Base-by-base conservation (phyloP, 1,140 invertebrate genomes). In the Hydropsyche tenuis region DNA sequence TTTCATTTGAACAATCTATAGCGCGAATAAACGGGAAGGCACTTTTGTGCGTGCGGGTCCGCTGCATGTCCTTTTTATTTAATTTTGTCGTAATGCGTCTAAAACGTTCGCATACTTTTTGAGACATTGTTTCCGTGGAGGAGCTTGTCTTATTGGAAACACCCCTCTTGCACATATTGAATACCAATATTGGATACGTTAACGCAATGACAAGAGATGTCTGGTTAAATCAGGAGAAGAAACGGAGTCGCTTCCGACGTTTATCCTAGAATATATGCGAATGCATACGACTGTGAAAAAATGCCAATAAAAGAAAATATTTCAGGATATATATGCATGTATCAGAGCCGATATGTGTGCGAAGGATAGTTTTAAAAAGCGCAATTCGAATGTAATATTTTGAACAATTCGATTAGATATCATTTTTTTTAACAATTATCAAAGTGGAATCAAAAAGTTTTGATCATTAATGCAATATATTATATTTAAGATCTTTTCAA, bases 181-280 rank as follows among this genome's bases (percentile, higher is more conserved):
- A 73, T 73, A 73, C 71, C 71, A 73, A 73, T 73, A 73, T 73
- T 65, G 62, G 62, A 73, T 65, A 53, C 71, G 71, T 53, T 60
- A 73, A 73, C 71, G 60, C 71, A 65, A 65, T 73, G 71, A 73
- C 71, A 73, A 53, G 42, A 23, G 68, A 70, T 70, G 68, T 70
- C 51, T 56, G 68, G 48, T 70, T 56, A 25, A 70, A 70, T 70
- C 68, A 70, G 68, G 6, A 20, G 51, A 37, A n/a, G n/a, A n/a
- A n/a, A 63, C 60, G 30, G 20, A 63, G 23, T 11, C 60, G 14
- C 20, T 42, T 56, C 25, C 63, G 22, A 43, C 12, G 1, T 20
- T 22, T 46, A 27, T 48, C 20, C 65, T 68, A n/a, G 9, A 23
- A 12, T 14, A 48, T 37, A 37, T 37, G 7, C 23, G 62, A 12